Evolutionary conservation across 2,113 vertebrate genomes (phyloP).

Genomic region (Promerops cafer): DNA sequence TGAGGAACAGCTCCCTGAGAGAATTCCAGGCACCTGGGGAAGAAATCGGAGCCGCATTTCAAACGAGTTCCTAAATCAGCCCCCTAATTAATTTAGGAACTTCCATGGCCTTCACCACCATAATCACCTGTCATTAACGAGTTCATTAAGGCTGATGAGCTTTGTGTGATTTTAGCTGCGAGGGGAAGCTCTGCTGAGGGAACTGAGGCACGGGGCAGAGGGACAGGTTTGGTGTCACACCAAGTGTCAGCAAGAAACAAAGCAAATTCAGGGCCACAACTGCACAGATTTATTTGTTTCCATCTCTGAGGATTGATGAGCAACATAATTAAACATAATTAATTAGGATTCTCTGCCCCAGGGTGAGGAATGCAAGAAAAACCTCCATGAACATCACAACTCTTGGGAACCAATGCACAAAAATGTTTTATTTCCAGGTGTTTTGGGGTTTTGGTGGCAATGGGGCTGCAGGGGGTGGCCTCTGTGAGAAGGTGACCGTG

Average conservation of each 20-base stretch:
- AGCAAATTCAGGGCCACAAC: neutral
- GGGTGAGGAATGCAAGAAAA: neutral
- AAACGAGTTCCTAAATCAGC: neutral
- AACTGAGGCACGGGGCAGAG: neutral
- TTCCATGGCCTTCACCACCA: neutral
- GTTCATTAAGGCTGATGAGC: neutral
- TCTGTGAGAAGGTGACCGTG: neutral
- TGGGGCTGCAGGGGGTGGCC: neutral
- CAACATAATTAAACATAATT: neutral
- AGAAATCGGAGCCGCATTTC: constrained; percentile 7
- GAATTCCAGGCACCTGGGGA: neutral
- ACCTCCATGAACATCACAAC: neutral
- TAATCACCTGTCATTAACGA: neutral
- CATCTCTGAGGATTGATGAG: neutral
- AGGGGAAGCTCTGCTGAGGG: neutral
- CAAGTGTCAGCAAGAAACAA: neutral
- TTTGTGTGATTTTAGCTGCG: neutral
- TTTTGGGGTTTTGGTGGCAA: neutral
- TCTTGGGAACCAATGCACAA: neutral
- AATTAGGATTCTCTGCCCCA: neutral
- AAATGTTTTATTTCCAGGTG: neutral
- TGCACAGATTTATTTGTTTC: neutral
- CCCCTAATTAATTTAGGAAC: neutral
- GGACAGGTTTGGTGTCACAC: neutral
- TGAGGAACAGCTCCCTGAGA: neutral